phyloP scores from a whole-genome alignment of 1,140 invertebrate species.

The Amphibalanus amphitrite region DNA sequence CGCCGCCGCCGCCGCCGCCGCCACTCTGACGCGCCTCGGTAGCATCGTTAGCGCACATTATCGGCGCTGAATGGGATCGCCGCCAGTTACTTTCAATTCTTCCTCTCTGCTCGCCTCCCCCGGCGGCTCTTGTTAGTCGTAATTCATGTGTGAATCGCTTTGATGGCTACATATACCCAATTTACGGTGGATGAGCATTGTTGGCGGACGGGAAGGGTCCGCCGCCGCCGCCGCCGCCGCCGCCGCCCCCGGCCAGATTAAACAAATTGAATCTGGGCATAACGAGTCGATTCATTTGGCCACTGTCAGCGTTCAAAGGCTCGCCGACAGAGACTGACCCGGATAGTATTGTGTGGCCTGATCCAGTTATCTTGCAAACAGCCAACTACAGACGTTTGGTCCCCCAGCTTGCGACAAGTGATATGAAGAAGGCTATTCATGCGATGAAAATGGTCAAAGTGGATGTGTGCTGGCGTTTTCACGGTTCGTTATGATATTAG shows the following conservation, averaged over 20 bases:
- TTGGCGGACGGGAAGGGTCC: neutral
- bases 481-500: too few relatives aligned
- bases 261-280: neutral
- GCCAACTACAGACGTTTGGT: too few relatives aligned
- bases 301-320: neutral
- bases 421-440: too few relatives aligned
- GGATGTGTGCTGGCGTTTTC: too few relatives aligned
- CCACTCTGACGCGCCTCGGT: too few relatives aligned
- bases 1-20: too few relatives aligned
- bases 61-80: neutral
- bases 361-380: neutral
- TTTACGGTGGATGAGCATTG: neutral
- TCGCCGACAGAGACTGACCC: neutral
- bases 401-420: too few relatives aligned
- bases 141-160: constrained; percentile 1
- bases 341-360: neutral
- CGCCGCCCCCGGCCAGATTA: neutral
- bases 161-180: constrained; percentile 1
- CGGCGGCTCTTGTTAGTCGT: neutral
- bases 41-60: neutral
- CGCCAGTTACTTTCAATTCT: neutral
- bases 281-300: neutral
- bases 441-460: too few relatives aligned
- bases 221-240: too few relatives aligned
- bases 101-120: neutral